Base-by-base conservation (phyloP, 2,888 invertebrate species). In the Apoda limacodes region DNA sequence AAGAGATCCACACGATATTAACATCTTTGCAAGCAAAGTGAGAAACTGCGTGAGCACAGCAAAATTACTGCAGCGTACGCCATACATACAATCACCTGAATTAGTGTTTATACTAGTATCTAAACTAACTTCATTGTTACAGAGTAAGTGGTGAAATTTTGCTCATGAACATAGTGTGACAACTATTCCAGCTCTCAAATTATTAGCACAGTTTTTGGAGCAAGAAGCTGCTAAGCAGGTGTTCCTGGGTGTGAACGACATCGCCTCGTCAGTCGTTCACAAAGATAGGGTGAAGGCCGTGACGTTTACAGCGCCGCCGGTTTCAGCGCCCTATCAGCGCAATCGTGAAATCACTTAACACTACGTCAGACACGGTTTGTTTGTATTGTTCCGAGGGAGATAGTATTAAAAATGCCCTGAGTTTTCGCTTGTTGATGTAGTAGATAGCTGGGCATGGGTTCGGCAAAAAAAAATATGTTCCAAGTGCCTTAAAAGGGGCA, bases 71-170 rank as follows among this genome's bases (percentile, higher is more conserved):
- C 21, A 31, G 7, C 31, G 26, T 4, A 11, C 14, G 9, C 25
- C 25, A 5, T 31, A 30, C 14, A 9, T 30, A 19, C 21, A 11
- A 10, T 30, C 30, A 9, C 30, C 30, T 7, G 30, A 30, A 12
- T 30, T 30, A 13, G 23, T 30, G 4, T 19, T 24, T 11, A 9
- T 10, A 4, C 9, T 31, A 13, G 11, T 32, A 6, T 14, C 12
- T n/a, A 32, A 32, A 22, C 17, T 32, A 10, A 28, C 23, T 6
- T 9, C 19, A 13, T 20, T 24, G 4, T 20, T 28, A 10, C 27
- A 27, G 28, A 28, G 23, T 2, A 19, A 24, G 13, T 32, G 32
- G 23, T 23, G 27, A 6, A 27, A 32, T 23, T 32, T 22, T 23
- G 32, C 27, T 2, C 12, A n/a, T n/a, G 17, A 9, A 11, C 12